These are phyloP conservation scores for Oligia strigilis DNA, from an alignment of 2,888 invertebrate species.

Conservation along the genomic window DNA sequence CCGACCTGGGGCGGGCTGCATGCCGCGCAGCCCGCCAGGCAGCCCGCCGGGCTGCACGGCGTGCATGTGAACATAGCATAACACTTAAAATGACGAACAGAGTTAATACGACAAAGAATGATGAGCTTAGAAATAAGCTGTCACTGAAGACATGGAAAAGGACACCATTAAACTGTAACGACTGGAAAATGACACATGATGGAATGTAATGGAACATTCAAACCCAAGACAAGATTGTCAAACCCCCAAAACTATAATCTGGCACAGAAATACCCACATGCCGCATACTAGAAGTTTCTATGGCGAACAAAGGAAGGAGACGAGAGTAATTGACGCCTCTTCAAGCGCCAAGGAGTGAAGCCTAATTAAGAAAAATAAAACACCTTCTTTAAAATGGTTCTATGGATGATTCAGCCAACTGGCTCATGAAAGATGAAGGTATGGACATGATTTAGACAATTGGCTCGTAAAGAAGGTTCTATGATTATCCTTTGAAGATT, in stretches of 20 bases:
- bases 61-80: too few species aligned
- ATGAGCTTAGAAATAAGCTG: slow-evolving; percentile 6
- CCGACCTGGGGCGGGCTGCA: too few species aligned
- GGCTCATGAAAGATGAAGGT: neutral
- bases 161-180: neutral
- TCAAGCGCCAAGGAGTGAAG: slow-evolving; percentile 34
- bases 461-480: neutral
- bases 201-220: slow-evolving; percentile 22
- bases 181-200: slow-evolving; percentile 7
- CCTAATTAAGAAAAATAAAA: slow-evolving; percentile 44
- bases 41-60: too few species aligned
- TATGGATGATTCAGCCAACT: neutral
- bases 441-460: neutral
- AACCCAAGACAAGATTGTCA: slow-evolving; percentile 1
- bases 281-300: slow-evolving; percentile 32
- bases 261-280: slow-evolving; percentile 30
- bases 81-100: slow-evolving; percentile 10
- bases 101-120: slow-evolving; percentile 9
- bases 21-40: too few species aligned
- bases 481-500: neutral
- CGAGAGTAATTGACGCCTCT: slow-evolving; percentile 25
- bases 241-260: slow-evolving; percentile 5
- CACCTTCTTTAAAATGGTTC: slow-evolving; percentile 11
- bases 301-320: slow-evolving; percentile 48
- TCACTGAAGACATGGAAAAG: slow-evolving; percentile 9